Conservation (phyloP, 2,797 vertebrate genomes). For the Leptodactylus fallax region DNA sequence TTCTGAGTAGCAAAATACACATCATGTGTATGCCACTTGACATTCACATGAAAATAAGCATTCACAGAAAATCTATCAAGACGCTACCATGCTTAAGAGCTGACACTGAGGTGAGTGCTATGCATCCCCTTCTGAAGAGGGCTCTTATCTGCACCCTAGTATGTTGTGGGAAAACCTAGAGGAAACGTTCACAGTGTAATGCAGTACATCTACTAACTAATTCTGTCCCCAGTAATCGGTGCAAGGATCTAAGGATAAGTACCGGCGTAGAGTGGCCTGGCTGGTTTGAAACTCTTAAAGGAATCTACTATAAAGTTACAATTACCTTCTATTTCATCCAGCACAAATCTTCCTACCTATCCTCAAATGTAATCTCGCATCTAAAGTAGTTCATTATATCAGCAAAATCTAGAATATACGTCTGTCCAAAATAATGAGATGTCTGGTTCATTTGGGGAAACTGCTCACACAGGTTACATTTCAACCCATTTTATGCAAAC, state of each 20-base stretch:
- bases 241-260: background rate
- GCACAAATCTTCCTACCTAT: background rate
- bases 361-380: background rate
- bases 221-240: background rate
- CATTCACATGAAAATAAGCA: constrained; percentile 28
- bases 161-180: background rate
- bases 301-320: too few species aligned
- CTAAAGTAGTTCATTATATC: background rate
- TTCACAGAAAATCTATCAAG: constrained; percentile 7
- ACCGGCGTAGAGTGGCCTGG: background rate
- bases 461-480: too few species aligned
- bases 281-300: background rate
- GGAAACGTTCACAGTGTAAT: background rate
- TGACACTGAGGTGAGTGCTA: constrained; percentile 34
- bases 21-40: constrained; percentile 10
- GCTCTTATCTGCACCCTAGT: constrained; percentile 5
- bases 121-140: background rate
- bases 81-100: constrained; percentile 4
- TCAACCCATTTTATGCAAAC: too few species aligned
- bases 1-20: constrained; percentile 1
- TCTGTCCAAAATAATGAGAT: too few species aligned
- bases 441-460: too few species aligned
- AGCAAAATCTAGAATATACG: too few species aligned
- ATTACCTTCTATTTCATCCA: background rate
- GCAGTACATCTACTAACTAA: too few species aligned